Percentiles rank a stretch among this genome's conserved stretches.
Evolutionary conservation across 2,797 vertebrate genomes (phyloP).

Genomic region (Melanotaenia trifasciata): DNA sequence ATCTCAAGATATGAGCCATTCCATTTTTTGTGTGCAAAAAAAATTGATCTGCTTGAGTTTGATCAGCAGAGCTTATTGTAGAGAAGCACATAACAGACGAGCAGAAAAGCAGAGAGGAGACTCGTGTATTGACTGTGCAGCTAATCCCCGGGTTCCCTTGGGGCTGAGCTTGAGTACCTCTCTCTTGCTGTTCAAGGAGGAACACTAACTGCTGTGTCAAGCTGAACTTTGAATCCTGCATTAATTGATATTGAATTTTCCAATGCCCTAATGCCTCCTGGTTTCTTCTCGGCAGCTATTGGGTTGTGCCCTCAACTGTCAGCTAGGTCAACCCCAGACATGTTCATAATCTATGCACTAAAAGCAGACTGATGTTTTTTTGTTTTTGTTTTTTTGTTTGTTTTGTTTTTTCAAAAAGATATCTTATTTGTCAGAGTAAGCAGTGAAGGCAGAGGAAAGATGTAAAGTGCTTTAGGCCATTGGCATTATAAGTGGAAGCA

Average conservation of each 20-base stretch:
- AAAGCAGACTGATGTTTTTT: slow-evolving; percentile 1
- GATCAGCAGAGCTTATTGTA: slow-evolving; percentile 17
- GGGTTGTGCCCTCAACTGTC: slow-evolving; percentile 26
- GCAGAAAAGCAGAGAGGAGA: slow-evolving; percentile 34
- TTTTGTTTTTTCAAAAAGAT: neutral
- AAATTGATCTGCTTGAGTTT: slow-evolving; percentile 31
- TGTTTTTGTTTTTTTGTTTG: neutral
- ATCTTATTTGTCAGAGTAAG: slow-evolving; percentile 1
- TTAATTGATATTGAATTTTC: slow-evolving; percentile 79
- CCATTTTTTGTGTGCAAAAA: slow-evolving; percentile 3
- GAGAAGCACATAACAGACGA: slow-evolving; percentile 28
- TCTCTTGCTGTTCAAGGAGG: slow-evolving; percentile 53
- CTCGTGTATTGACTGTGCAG: slow-evolving; percentile 57
- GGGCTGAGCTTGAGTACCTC: slow-evolving; percentile 48
- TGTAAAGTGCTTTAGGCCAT: neutral
- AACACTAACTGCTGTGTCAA: slow-evolving; percentile 68
- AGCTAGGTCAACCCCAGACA: slow-evolving; percentile 22
- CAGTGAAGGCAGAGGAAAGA: neutral
- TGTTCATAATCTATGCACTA: slow-evolving; percentile 30
- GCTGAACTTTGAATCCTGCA: slow-evolving; percentile 48
- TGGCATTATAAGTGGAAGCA: neutral
- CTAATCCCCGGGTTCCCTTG: slow-evolving; percentile 53
- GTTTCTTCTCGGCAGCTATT: slow-evolving; percentile 51
- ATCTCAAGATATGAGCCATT: neutral
- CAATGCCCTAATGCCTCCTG: slow-evolving; percentile 51